phyloP scores from a whole-genome alignment of 2,113 vertebrate species.

The Entosphenus tridentatus region DNA sequence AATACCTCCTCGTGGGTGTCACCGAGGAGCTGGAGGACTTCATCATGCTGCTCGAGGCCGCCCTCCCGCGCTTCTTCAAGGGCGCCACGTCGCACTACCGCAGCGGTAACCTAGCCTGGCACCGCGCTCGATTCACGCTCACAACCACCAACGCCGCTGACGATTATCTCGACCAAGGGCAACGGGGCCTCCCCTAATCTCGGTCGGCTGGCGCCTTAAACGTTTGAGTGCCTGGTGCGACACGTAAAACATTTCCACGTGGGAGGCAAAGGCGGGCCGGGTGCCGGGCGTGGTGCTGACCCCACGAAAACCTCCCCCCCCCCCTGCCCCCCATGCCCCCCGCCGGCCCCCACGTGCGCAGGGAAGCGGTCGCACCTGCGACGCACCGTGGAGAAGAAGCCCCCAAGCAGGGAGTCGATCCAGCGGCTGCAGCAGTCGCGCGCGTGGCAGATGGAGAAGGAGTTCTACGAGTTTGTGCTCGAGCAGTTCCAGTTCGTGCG shows the following conservation, averaged over 20 bases:
- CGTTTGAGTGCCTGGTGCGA: no score
- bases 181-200: no score
- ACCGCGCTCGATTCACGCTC: no score
- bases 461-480: slow-evolving; percentile 95
- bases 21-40: slow-evolving; percentile 98
- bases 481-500: slow-evolving; percentile 97
- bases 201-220: no score
- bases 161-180: no score
- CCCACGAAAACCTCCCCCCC: no score
- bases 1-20: slow-evolving; percentile 88
- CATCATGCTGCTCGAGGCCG: slow-evolving; percentile 87
- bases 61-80: slow-evolving; percentile 82
- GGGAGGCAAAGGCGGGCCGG: no score
- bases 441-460: slow-evolving; percentile 99
- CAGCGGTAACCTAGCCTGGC: slow-evolving; percentile 33
- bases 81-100: slow-evolving; percentile 83
- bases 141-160: no score
- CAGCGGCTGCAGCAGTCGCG: slow-evolving; percentile 80
- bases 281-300: no score
- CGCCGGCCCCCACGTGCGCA: neutral
- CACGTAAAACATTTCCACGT: no score
- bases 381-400: slow-evolving; percentile 94
- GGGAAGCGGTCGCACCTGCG: slow-evolving; percentile 52
- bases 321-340: no score
- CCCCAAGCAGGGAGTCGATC: slow-evolving; percentile 82